Percentiles rank a stretch among this genome's conserved stretches.
Conservation (phyloP, 2,113 vertebrate species). For the Sarotherodon lohbergeri region DNA sequence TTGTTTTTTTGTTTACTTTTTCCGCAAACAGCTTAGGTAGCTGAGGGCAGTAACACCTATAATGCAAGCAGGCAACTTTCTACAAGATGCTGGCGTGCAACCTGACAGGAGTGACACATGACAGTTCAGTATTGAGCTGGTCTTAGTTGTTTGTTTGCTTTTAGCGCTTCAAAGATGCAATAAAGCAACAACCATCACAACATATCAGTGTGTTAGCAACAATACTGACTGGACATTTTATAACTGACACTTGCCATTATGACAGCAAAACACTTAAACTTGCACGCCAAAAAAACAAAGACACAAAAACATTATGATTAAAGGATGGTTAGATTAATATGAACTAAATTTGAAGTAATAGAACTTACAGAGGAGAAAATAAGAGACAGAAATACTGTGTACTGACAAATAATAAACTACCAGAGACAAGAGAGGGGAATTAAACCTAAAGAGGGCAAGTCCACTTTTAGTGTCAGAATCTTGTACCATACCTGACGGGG, state of each 20-base stretch:
- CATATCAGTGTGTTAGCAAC: not conserved
- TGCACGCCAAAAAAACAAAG: not conserved
- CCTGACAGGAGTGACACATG: not conserved
- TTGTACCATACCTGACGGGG: conserved; percentile 87
- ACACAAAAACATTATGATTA: too few relatives aligned
- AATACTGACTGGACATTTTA: not conserved
- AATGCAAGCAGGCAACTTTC: not conserved
- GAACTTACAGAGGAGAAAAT: not conserved
- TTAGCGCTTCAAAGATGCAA: not conserved
- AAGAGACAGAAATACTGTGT: not conserved
- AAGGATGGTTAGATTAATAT: not conserved
- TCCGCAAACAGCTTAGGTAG: not conserved
- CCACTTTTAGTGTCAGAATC: not conserved
- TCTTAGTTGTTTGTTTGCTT: not conserved
- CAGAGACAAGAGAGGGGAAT: not conserved
- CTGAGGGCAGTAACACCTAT: not conserved
- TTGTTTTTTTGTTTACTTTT: not conserved
- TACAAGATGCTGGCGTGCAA: not conserved
- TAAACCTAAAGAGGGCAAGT: not conserved
- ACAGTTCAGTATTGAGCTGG: not conserved
- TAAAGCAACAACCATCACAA: not conserved
- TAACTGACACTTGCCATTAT: not conserved
- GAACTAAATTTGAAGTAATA: not conserved
- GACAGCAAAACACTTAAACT: not conserved
- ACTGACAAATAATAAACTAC: not conserved